These are phyloP conservation scores for Ctenochaetus hawaiiensis DNA, from an alignment of 2,797 vertebrate species.

Conservation along the genomic window DNA sequence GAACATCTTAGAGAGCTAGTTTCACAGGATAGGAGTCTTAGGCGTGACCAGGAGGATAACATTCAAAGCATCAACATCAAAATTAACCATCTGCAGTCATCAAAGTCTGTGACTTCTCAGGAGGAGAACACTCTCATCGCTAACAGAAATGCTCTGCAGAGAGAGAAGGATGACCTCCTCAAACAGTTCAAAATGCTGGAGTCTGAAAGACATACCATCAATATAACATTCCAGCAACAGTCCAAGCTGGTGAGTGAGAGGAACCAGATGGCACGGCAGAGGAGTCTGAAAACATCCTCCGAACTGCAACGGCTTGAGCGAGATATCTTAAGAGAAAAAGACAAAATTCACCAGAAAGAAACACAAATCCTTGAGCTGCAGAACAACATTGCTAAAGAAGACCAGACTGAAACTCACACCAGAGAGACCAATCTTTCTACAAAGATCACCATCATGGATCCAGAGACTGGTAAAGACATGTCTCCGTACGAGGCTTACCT, in stretches of 20 bases:
- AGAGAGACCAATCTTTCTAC: conserved; percentile 94
- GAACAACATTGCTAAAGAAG: conserved; percentile 84
- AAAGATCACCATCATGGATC: conserved; percentile 94
- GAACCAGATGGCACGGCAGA: conserved; percentile 87
- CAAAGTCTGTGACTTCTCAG: conserved; percentile 81
- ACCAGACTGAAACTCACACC: conserved; percentile 90
- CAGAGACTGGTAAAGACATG: conserved; percentile 93
- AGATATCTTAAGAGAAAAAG: conserved; percentile 91
- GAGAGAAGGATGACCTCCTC: conserved; percentile 86
- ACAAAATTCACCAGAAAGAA: conserved; percentile 90
- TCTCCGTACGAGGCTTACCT: conserved; percentile 95
- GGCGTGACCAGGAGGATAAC: conserved; percentile 87
- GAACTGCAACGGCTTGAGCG: conserved; percentile 89
- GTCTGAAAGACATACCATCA: conserved; percentile 86
- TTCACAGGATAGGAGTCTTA: conserved; percentile 85
- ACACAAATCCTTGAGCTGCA: conserved; percentile 87
- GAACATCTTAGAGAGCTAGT: conserved; percentile 88
- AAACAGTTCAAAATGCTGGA: conserved; percentile 86
- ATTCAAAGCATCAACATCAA: conserved; percentile 82
- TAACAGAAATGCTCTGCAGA: conserved; percentile 80
- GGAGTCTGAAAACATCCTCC: conserved; percentile 85
- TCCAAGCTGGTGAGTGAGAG: conserved; percentile 88
- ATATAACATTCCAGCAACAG: conserved; percentile 88
- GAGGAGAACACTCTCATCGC: conserved; percentile 86
- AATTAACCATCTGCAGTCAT: conserved; percentile 84